These are phyloP conservation scores for Nestor notabilis DNA, from an alignment of 2,113 vertebrate genomes.

Conservation along the genomic window DNA sequence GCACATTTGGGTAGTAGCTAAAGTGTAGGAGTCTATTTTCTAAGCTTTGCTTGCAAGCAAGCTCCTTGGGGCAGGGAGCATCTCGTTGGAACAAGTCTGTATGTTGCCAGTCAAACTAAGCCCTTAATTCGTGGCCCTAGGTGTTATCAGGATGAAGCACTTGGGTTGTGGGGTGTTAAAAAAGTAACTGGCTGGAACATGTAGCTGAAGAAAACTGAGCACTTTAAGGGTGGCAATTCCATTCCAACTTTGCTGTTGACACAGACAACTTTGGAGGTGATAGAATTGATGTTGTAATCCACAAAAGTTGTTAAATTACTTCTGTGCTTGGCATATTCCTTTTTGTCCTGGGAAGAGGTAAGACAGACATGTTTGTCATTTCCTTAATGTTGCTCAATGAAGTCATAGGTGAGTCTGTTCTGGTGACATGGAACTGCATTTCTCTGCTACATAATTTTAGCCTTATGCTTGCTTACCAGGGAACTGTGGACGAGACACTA, in stretches of 20 bases:
- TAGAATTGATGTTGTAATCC: neutral
- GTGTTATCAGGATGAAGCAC: slow-evolving; percentile 50
- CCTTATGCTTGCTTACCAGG: neutral
- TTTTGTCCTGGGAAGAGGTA: neutral
- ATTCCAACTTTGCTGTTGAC: neutral
- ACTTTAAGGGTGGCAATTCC: neutral
- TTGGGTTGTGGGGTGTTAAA: slow-evolving; percentile 26
- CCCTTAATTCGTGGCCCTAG: slow-evolving; percentile 41
- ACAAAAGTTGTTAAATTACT: neutral
- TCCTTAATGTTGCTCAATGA: neutral
- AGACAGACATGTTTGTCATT: neutral
- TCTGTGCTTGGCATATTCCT: neutral
- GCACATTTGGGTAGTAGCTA: neutral
- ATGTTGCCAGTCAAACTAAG: slow-evolving; percentile 25
- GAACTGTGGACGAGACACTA: neutral
- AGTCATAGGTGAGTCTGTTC: neutral
- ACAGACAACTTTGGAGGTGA: neutral
- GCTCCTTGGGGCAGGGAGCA: slow-evolving; percentile 24
- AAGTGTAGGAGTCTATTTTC: neutral
- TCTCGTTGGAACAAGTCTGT: slow-evolving; percentile 37
- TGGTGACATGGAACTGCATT: neutral
- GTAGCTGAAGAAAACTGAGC: neutral
- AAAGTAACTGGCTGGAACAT: slow-evolving; percentile 37
- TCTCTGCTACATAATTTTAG: neutral
- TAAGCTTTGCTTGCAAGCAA: neutral